Evolutionary conservation across 2,888 invertebrate species (phyloP).

Genomic region (Eupsilia transversa): DNA sequence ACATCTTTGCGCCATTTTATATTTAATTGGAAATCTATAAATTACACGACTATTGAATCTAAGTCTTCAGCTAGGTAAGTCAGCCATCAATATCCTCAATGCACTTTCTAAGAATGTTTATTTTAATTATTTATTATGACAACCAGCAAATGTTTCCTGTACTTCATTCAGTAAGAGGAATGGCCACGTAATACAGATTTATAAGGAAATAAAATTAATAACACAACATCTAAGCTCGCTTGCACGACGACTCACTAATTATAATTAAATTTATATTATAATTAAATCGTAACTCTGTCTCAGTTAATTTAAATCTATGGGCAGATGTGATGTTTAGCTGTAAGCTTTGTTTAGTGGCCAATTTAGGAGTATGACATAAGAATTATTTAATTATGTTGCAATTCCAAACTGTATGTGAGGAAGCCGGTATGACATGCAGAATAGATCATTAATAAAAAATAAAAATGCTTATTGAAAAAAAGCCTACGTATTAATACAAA

Average conservation of each 20-base stretch:
- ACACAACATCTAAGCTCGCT: not conserved
- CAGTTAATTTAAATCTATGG: not conserved
- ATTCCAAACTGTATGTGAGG: not conserved
- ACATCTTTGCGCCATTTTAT: not conserved
- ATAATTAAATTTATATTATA: not conserved
- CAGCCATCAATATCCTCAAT: not conserved
- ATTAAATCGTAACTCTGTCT: not conserved
- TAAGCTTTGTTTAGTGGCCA: not conserved
- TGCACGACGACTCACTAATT: not conserved
- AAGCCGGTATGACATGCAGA: too few species aligned
- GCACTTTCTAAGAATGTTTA: slow-evolving; percentile 21
- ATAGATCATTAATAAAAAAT: too few species aligned
- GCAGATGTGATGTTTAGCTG: not conserved
- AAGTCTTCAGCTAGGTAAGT: not conserved
- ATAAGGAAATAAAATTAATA: slow-evolving; percentile 15
- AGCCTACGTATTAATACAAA: too few species aligned
- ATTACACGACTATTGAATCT: not conserved
- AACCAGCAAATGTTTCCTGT: slow-evolving; percentile 23
- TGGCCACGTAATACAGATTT: slow-evolving; percentile 9
- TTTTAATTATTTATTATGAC: slow-evolving; percentile 43
- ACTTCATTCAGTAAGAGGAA: slow-evolving; percentile 21
- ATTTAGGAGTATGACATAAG: not conserved
- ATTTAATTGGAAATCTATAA: slow-evolving; percentile 4
- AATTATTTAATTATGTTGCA: not conserved
- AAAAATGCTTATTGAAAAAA: too few species aligned